These are phyloP conservation scores for Poecilia latipinna DNA, from an alignment of 2,113 vertebrate genomes.

Conservation along the genomic window DNA sequence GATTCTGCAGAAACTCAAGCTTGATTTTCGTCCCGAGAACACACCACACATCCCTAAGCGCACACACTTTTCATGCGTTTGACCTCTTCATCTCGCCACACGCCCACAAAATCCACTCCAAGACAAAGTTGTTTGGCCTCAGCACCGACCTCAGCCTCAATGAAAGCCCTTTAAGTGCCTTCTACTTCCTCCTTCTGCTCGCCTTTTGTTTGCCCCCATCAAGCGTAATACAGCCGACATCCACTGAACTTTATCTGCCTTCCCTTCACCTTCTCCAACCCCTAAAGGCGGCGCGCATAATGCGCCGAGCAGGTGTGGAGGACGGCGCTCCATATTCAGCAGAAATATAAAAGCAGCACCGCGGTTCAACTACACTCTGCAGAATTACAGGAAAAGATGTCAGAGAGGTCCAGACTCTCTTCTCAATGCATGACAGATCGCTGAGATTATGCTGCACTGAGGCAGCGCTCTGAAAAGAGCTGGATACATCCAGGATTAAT, in stretches of 20 bases:
- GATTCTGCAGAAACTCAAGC: constrained; percentile 41
- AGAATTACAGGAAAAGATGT: constrained; percentile 33
- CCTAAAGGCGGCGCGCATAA: background rate
- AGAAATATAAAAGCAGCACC: background rate
- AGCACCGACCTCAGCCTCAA: constrained; percentile 47
- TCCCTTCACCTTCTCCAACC: background rate
- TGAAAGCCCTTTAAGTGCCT: constrained; percentile 51
- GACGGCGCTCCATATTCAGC: constrained; percentile 17
- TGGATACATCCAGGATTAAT: constrained; percentile 11
- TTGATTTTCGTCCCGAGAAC: constrained; percentile 31
- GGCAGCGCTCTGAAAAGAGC: constrained; percentile 21
- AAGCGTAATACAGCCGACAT: constrained; percentile 19
- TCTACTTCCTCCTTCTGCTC: constrained; percentile 38
- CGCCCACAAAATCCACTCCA: constrained; percentile 51
- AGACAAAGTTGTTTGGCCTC: constrained; percentile 59
- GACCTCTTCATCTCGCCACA: constrained; percentile 40
- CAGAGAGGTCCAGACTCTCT: constrained; percentile 17
- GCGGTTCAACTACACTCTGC: constrained; percentile 10
- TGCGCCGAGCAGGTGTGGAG: background rate
- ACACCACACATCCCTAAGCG: constrained; percentile 11
- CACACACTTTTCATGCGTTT: constrained; percentile 51
- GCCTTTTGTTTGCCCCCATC: constrained; percentile 14
- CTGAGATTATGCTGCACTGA: constrained; percentile 31
- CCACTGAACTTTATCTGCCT: constrained; percentile 5
- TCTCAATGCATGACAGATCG: constrained; percentile 29